A percentile compares a stretch with the other conserved stretches of the same genome.
These are phyloP conservation scores for Protosalanx chinensis DNA, from an alignment of 2,797 vertebrate species.

Conservation along the genomic window DNA sequence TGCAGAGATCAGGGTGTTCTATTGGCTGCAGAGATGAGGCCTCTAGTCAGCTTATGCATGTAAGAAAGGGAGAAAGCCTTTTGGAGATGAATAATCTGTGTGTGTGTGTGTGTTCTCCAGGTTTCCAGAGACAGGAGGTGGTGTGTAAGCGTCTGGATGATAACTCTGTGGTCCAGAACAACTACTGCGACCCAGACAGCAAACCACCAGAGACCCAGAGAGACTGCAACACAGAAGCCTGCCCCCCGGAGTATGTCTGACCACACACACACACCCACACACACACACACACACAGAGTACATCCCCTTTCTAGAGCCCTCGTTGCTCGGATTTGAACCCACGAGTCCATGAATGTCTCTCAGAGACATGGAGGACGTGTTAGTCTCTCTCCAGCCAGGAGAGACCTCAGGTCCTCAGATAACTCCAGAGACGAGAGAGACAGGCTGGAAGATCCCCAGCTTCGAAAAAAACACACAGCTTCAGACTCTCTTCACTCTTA, in stretches of 20 bases:
- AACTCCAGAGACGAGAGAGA: neutral
- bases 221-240: conserved; percentile 92
- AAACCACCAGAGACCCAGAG: conserved; percentile 94
- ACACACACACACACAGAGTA: neutral
- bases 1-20: conserved; percentile 51
- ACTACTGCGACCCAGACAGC: conserved; percentile 91
- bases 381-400: too few species aligned
- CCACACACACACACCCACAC: neutral
- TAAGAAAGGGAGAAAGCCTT: too few species aligned
- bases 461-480: neutral
- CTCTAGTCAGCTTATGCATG: neutral
- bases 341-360: too few species aligned
- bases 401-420: neutral
- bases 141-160: conserved; percentile 95
- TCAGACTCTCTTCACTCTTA: neutral
- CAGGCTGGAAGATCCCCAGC: neutral
- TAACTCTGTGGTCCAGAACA: conserved; percentile 93
- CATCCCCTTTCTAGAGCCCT: too few species aligned
- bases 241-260: conserved; percentile 79
- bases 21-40: neutral
- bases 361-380: too few species aligned
- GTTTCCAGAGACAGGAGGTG: conserved; percentile 91
- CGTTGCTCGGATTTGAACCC: too few species aligned
- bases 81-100: neutral
- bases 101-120: conserved; percentile 56